These are phyloP conservation scores for Sigmodon hispidus DNA, from an alignment of 2,113 vertebrate genomes.

Conservation along the genomic window DNA sequence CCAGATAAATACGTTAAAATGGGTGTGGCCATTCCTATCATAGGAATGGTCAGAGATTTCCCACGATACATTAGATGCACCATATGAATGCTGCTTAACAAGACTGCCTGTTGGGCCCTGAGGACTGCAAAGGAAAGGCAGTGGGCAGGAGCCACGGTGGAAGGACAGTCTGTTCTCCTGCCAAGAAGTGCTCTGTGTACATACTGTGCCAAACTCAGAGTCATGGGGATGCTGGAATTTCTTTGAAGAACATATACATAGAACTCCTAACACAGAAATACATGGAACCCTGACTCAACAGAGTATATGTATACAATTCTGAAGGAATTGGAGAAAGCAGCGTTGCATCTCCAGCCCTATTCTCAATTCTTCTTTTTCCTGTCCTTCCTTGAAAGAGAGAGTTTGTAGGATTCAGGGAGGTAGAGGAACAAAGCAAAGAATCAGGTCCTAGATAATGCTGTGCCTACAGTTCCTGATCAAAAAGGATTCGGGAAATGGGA, in stretches of 20 bases:
- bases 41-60: background rate
- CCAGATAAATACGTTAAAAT: background rate
- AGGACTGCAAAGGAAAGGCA: background rate
- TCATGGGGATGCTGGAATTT: background rate
- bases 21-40: background rate
- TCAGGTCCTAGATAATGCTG: background rate
- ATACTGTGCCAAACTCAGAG: background rate
- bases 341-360: background rate
- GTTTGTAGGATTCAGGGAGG: accelerated
- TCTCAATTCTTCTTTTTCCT: background rate
- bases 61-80: background rate
- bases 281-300: background rate
- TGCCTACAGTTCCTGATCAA: background rate
- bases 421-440: background rate
- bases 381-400: background rate
- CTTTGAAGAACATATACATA: background rate
- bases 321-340: background rate
- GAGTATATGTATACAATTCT: background rate
- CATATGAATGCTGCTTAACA: background rate
- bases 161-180: background rate
- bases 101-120: background rate
- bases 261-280: background rate
- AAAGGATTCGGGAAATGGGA: background rate
- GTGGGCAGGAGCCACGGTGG: background rate
- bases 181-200: background rate